Percentiles rank a stretch among this genome's conserved stretches.
Evolutionary conservation across 2,888 invertebrate genomes (phyloP).

Genomic region (Eulithis prunata): DNA sequence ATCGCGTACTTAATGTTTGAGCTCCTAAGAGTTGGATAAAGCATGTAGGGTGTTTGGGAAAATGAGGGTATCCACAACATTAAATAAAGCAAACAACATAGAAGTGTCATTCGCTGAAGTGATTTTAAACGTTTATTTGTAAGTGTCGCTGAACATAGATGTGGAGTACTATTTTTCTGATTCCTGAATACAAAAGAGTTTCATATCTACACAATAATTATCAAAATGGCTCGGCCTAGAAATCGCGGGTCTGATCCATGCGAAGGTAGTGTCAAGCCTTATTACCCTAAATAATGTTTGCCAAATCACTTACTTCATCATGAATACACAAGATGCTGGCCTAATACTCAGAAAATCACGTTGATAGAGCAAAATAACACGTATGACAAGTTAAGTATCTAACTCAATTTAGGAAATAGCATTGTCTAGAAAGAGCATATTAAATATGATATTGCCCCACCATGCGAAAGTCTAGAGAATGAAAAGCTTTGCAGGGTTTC

Average conservation of each 20-base stretch:
- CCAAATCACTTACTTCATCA: slow-evolving; percentile 72
- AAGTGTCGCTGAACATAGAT: too few species aligned
- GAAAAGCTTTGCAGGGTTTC: slow-evolving; percentile 45
- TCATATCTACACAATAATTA: slow-evolving; percentile 6
- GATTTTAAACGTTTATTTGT: too few species aligned
- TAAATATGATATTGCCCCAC: slow-evolving; percentile 17
- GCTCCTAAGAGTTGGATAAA: slow-evolving; percentile 54
- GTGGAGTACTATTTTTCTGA: background rate
- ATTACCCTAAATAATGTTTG: slow-evolving; percentile 71
- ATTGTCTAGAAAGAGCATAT: slow-evolving; percentile 4
- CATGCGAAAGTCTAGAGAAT: slow-evolving; percentile 36
- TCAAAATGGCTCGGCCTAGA: slow-evolving; percentile 57
- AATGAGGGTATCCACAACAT: slow-evolving; percentile 33
- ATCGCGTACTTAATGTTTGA: slow-evolving; percentile 69
- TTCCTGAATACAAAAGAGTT: background rate
- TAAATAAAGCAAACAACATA: slow-evolving; percentile 5
- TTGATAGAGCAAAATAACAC: slow-evolving; percentile 11
- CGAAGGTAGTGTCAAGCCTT: slow-evolving; percentile 74
- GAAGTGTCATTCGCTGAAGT: slow-evolving; percentile 8
- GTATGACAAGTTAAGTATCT: background rate
- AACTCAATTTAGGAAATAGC: background rate
- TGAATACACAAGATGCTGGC: slow-evolving; percentile 67
- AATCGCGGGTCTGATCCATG: slow-evolving; percentile 64
- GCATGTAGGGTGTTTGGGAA: slow-evolving; percentile 41
- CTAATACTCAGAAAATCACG: slow-evolving; percentile 45